A percentile compares a stretch with the other conserved stretches of the same genome.
phyloP scores from a whole-genome alignment of 92 coral and sea anemone genomes.

The Porites cylindrica region DNA sequence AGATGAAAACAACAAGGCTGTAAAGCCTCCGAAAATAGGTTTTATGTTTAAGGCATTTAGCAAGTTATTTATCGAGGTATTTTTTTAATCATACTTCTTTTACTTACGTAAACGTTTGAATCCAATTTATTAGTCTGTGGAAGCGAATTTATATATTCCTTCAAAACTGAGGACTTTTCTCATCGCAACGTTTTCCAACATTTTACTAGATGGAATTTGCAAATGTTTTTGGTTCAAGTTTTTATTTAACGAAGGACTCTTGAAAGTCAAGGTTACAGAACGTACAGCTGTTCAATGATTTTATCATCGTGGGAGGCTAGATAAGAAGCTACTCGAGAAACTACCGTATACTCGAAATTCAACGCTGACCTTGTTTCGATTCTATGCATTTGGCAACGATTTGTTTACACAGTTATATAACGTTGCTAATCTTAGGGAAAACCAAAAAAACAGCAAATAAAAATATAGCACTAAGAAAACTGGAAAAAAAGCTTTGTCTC shows the following conservation, averaged over 20 bases:
- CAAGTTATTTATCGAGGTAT: background rate
- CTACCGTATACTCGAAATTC: background rate
- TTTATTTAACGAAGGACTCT: background rate
- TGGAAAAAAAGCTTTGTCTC: too few relatives aligned
- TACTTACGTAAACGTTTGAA: background rate
- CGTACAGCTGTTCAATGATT: background rate
- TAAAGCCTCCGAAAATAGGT: constrained; percentile 15
- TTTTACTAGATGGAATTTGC: constrained; percentile 23
- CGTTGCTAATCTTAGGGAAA: background rate
- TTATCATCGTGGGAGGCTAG: constrained; percentile 11
- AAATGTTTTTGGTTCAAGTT: background rate
- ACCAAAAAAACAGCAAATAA: too few relatives aligned
- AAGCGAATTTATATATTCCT: background rate
- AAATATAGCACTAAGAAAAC: too few relatives aligned
- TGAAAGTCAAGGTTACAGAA: background rate
- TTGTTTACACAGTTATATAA: background rate
- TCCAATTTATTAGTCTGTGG: background rate
- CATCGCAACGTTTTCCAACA: background rate
- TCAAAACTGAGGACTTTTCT: background rate
- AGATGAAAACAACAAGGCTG: constrained; percentile 16
- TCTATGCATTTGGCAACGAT: background rate
- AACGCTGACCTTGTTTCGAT: too few relatives aligned
- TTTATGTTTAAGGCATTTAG: background rate
- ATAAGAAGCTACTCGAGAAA: background rate
- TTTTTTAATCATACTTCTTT: background rate